Conservation (phyloP, 2,888 invertebrate genomes). For the Apodemia mormo region DNA sequence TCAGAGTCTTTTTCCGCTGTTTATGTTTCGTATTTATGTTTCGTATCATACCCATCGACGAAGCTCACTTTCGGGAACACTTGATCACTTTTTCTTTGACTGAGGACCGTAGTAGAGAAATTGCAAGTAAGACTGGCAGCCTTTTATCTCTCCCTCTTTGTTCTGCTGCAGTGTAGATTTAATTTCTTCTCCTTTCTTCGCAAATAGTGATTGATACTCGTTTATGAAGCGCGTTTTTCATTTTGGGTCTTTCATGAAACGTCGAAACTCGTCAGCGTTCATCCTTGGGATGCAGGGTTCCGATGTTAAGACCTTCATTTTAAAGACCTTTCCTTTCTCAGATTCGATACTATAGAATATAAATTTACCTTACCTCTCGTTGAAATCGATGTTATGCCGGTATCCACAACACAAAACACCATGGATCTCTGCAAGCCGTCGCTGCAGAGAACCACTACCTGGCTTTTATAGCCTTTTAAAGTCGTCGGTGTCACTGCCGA, state of each 20-base stretch:
- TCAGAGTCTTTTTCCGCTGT: constrained; percentile 20
- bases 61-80: constrained; percentile 17
- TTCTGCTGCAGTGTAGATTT: no score
- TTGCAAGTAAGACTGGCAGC: constrained; percentile 19
- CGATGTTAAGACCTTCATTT: no score
- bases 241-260: no score
- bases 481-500: constrained; percentile 14
- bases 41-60: constrained; percentile 23
- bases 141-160: no score
- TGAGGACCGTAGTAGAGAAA: constrained; percentile 21
- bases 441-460: constrained; percentile 20
- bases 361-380: constrained; percentile 20
- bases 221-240: no score
- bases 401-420: constrained; percentile 19
- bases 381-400: constrained; percentile 10
- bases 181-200: no score
- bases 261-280: no score
- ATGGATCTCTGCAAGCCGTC: constrained; percentile 21
- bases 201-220: no score
- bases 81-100: constrained; percentile 13
- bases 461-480: constrained; percentile 19
- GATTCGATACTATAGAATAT: constrained; percentile 16
- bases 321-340: not conserved
- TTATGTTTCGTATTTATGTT: constrained; percentile 21
- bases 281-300: no score